Conservation (phyloP, 2,797 vertebrate genomes). For the Phylloscopus collybita region DNA sequence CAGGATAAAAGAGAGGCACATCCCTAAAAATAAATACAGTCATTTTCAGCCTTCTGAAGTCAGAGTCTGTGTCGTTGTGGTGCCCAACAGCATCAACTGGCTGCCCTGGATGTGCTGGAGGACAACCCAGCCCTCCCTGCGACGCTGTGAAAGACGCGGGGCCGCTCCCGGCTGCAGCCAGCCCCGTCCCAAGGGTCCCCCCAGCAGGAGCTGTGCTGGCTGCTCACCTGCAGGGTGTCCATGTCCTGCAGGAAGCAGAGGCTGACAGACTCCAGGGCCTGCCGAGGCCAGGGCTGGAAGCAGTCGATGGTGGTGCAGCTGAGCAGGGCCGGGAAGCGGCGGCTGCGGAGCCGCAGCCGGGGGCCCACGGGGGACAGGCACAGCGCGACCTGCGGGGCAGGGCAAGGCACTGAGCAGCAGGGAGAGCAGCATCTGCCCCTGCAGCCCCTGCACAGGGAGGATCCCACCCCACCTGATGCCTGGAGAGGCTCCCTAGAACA, state of each 20-base stretch:
- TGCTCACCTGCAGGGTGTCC: slow-evolving; percentile 84
- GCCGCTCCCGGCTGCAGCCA: neutral
- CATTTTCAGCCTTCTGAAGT: too few relatives aligned
- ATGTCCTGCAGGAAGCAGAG: slow-evolving; percentile 87
- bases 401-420: neutral
- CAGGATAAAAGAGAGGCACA: too few relatives aligned
- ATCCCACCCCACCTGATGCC: neutral
- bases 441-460: neutral
- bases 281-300: slow-evolving; percentile 94
- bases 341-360: slow-evolving; percentile 85
- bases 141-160: fast-evolving
- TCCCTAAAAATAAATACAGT: too few relatives aligned
- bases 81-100: too few relatives aligned
- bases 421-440: neutral
- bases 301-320: slow-evolving; percentile 89
- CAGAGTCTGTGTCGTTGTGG: too few relatives aligned
- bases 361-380: slow-evolving; percentile 93
- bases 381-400: slow-evolving; percentile 82
- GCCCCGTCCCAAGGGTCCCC: neutral
- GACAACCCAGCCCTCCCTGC: neutral
- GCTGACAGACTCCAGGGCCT: slow-evolving; percentile 93
- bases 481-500: neutral
- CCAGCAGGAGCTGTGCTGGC: neutral
- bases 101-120: fast-evolving
- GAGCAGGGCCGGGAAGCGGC: slow-evolving; percentile 90